Evolutionary conservation across 2,797 vertebrate species (phyloP), one percentile per base, ranked within the genome.

Genomic region (Pelochelys cantorii): DNA sequence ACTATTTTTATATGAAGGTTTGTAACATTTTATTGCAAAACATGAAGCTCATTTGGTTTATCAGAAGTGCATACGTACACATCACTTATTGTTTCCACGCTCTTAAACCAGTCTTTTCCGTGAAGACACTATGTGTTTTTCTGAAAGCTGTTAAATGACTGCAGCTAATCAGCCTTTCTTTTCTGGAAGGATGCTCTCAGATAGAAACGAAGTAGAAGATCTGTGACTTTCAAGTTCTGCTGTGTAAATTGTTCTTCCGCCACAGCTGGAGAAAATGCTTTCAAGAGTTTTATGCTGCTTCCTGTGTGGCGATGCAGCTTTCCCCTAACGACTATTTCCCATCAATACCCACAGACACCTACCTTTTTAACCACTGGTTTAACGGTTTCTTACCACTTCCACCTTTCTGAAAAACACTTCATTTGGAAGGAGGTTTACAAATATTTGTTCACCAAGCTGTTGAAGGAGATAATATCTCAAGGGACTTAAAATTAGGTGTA

Each of bases 331-430:
- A 98, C 98, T 97, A 94, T 99, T 99, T 99, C 99, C 98, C 99
- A 98, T 98, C 98, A 98, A 89, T 98, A 97, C 98, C 99, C 99
- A 97, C 99, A 99, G 92, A 98, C 97, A 98, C 98, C 98, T 98
- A 98, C 98, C 98, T 99, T 97, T 97, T 97, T 96, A 99, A 99
- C 99, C 99, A 98, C 98, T 79, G 97, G 94, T 97, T 98, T 98
- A 99, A 99, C 99, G 98, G 99, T 98, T 98, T 97, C 97, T 98
- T 86, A 99, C 99, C 99, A 98, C 99, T 99, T 99, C 99, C 99
- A 98, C 98, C 98, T 98, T 97, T 97, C 96, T 79, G 79, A 83
- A 97, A 91, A 91, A 79, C 60, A 77, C 90, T 84, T 88, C 88
- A 52, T 96, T 90, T 91, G 92, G 95, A 94, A 97, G 93, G 93